Conservation (phyloP, 2,113 vertebrate species). For the Sphyrna mokarran region DNA sequence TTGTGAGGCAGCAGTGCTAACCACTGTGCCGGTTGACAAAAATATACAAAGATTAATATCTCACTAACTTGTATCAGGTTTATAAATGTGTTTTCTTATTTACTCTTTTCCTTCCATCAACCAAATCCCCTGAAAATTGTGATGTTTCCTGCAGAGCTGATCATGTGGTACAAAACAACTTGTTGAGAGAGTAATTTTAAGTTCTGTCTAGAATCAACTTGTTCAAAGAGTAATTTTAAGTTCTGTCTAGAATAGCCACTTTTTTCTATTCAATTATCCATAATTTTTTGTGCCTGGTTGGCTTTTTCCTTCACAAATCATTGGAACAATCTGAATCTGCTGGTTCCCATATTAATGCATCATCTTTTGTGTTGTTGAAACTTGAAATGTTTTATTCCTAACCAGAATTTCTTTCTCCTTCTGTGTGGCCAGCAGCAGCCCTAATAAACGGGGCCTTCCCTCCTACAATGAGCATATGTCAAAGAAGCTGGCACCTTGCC, state of each 20-base stretch:
- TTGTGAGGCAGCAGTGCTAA: too few relatives aligned
- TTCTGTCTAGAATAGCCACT: neutral
- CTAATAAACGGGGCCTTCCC: slow-evolving; percentile 91
- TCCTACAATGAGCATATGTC: slow-evolving; percentile 98
- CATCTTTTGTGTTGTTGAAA: neutral
- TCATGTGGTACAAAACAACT: neutral
- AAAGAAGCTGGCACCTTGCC: slow-evolving; percentile 84
- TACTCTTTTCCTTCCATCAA: neutral
- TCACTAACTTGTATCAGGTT: neutral
- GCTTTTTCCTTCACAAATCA: neutral
- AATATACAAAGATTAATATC: neutral
- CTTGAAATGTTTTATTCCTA: neutral
- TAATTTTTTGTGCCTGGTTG: neutral
- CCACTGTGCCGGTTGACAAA: too few relatives aligned
- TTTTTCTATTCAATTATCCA: neutral
- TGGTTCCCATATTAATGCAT: neutral
- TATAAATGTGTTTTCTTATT: neutral
- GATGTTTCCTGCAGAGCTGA: neutral
- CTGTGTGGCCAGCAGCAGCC: slow-evolving; percentile 61
- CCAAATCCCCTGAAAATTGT: neutral
- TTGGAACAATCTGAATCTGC: neutral
- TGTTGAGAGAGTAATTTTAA: neutral
- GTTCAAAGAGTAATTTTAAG: neutral
- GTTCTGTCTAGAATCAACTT: neutral
- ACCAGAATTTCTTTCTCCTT: neutral